Base-by-base conservation (phyloP, 2,113 vertebrate species). In the Rhinopomastus cyanomelas region DNA sequence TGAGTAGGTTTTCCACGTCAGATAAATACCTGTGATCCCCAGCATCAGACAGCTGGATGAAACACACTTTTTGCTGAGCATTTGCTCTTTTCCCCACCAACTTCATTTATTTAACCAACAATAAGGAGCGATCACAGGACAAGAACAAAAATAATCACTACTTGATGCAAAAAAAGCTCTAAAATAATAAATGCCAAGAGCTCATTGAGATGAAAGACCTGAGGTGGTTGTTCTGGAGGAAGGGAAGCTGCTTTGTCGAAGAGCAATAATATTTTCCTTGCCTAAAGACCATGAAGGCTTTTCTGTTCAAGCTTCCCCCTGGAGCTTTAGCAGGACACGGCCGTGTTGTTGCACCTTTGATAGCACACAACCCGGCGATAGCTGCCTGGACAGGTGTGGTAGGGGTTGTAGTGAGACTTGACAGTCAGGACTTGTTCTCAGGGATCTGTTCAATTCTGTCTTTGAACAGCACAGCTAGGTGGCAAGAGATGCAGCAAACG, bases 231-330 rank as follows among this genome's bases (percentile, higher is more conserved):
- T 51, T 72, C 83, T 93, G 93, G 81, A 92, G 92, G 94, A 96
- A 94, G 48, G 60, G 81, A 95, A 95, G 92, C 86, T 93, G 86
- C 94, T 95, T 88, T 95, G 84, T 95, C 83, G 86, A 95, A 96
- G 90, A 87, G 81, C 81, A 95, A 95, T 94, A 96, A 96, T 96
- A 95, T 96, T 94, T 96, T 94, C 86, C 94, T 94, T 96, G 83
- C 90, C 94, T 93, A 88, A 84, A 88, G 86, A 93, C 94, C 81
- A 32, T 96, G 93, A 96, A 95, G 93, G 93, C 90, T 95, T 92
- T 95, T 96, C 95, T 95, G 95, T 96, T 96, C 88, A 8, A 48
- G 69, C 17, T 95, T 95, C 93, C 88, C 95, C 94, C 93, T 73
- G 71, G 94, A 95, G 95, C 88, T 96, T 95, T 95, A 6, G 55